Percentiles rank a stretch among this genome's conserved stretches.
These are phyloP conservation scores for Acleris laterana DNA, from an alignment of 2,888 invertebrate genomes.

Conservation along the genomic window DNA sequence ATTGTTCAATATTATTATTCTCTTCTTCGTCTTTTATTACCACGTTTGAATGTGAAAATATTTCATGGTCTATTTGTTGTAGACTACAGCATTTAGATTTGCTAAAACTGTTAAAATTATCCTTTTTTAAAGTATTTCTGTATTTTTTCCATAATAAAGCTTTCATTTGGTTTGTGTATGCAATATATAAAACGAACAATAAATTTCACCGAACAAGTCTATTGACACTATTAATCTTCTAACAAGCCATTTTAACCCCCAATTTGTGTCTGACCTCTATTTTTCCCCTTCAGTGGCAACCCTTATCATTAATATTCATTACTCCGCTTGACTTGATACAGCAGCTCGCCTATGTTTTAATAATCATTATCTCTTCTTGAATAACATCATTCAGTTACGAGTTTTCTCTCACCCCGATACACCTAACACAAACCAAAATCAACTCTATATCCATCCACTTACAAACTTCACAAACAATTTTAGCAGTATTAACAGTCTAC, in stretches of 20 bases:
- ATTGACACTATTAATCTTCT: conserved; percentile 11
- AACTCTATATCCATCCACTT: not conserved
- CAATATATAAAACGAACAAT: too few relatives aligned
- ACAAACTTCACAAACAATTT: not conserved
- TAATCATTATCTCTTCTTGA: conserved; percentile 32
- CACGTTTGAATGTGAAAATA: too few relatives aligned
- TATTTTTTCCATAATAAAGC: too few relatives aligned
- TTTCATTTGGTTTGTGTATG: too few relatives aligned
- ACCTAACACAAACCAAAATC: not conserved
- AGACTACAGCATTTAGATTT: too few relatives aligned
- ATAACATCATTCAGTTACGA: conserved; percentile 32
- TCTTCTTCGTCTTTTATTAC: too few relatives aligned
- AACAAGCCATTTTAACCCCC: conserved; percentile 7
- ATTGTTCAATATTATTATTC: too few relatives aligned
- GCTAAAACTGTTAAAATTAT: too few relatives aligned
- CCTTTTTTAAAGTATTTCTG: too few relatives aligned
- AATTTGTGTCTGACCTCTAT: conserved; percentile 6
- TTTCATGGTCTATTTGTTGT: too few relatives aligned
- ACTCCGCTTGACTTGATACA: conserved; percentile 28
- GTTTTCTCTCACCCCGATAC: conserved; percentile 10
- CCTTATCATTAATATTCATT: conserved; percentile 32
- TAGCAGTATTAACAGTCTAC: not conserved
- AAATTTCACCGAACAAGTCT: not conserved
- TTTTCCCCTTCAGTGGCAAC: conserved; percentile 13
- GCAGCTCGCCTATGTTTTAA: conserved; percentile 33